Evolutionary conservation across 2,113 vertebrate species (phyloP).

Genomic region (Sialia sialis): DNA sequence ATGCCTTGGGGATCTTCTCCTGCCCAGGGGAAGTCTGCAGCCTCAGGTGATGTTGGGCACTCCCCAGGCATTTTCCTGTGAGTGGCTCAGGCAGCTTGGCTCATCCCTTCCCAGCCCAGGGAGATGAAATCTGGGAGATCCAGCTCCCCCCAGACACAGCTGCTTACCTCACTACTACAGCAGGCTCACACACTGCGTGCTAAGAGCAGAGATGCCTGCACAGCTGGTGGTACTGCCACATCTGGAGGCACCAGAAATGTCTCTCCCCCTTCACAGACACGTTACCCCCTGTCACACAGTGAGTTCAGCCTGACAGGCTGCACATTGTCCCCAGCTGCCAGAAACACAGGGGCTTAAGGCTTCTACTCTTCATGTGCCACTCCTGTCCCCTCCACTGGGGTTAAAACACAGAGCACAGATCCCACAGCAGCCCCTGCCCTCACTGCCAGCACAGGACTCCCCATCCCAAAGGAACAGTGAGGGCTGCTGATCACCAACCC

Average conservation of each 20-base stretch:
- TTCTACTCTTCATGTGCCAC: not conserved
- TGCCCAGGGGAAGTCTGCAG: not conserved
- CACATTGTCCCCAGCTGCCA: not conserved
- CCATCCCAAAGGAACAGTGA: fast-evolving
- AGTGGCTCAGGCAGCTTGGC: not conserved
- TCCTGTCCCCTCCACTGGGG: no score
- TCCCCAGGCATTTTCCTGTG: not conserved
- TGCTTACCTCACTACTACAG: not conserved
- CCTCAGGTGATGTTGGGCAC: not conserved
- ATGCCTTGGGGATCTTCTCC: not conserved
- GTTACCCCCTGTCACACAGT: not conserved
- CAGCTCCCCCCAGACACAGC: not conserved
- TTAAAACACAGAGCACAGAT: not conserved
- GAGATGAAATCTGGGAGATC: not conserved
- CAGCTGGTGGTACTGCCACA: not conserved
- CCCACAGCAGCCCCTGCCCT: not conserved
- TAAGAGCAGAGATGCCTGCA: not conserved
- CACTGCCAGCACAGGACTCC: fast-evolving
- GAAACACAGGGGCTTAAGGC: fast-evolving
- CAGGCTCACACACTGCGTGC: not conserved
- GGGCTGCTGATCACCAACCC: not conserved
- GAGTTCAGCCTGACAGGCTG: not conserved
- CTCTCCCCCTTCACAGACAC: not conserved
- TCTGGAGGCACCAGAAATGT: not conserved
- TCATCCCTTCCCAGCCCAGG: not conserved